A percentile compares a stretch with the other conserved stretches of the same genome.
Conservation (phyloP, 2,113 vertebrate species). For the Sitta europaea region DNA sequence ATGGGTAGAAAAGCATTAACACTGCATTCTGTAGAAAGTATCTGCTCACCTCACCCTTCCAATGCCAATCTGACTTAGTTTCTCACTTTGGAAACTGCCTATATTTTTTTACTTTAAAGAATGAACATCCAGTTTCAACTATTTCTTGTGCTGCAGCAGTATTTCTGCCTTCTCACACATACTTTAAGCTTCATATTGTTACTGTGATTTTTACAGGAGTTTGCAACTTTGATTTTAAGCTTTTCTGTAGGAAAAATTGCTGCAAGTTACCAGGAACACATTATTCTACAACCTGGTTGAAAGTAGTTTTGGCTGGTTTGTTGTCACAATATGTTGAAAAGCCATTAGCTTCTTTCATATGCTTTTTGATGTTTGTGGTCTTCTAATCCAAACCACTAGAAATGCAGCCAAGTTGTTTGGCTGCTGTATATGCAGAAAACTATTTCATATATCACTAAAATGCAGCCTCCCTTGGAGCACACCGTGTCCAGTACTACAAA, state of each 20-base stretch:
- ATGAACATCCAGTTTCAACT: background rate
- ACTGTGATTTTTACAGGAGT: background rate
- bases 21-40: background rate
- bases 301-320: constrained; percentile 22
- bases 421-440: background rate
- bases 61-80: background rate
- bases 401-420: background rate
- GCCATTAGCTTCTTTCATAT: background rate
- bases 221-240: background rate
- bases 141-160: background rate
- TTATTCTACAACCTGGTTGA: background rate
- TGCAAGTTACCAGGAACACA: background rate
- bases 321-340: constrained; percentile 28
- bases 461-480: background rate
- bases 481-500: background rate
- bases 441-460: background rate
- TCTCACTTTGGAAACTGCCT: background rate
- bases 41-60: background rate
- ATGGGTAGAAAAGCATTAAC: constrained; percentile 21
- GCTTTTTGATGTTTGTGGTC: constrained; percentile 4
- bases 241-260: background rate
- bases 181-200: background rate
- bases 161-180: background rate
- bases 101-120: background rate
- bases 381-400: background rate